phyloP scores from a whole-genome alignment of 2,888 invertebrate species.

The Trissoscelio sp. region DNA sequence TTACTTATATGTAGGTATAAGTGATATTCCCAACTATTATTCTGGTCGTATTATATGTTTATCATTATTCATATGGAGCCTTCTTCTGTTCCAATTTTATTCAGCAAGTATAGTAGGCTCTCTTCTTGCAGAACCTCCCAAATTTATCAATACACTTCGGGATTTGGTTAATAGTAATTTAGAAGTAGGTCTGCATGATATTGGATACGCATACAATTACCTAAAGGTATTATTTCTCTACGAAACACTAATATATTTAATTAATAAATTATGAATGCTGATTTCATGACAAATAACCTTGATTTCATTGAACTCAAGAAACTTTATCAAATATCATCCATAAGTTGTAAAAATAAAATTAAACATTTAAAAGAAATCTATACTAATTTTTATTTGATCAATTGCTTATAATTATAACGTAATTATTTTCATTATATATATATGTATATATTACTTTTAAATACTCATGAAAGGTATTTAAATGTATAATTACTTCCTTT shows the following conservation, averaged over 20 bases:
- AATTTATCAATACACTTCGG: constrained; percentile 77
- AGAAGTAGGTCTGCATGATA: constrained; percentile 78
- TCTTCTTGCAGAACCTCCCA: constrained; percentile 77
- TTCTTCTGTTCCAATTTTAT: constrained; percentile 81
- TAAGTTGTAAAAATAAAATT: too few relatives aligned
- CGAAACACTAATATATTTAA: neutral
- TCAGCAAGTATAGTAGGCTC: constrained; percentile 82
- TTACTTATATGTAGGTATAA: constrained; percentile 81
- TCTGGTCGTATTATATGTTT: constrained; percentile 82
- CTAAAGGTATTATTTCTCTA: constrained; percentile 72
- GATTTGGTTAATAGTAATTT: constrained; percentile 79
- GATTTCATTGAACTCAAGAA: too few relatives aligned
- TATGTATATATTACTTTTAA: too few relatives aligned
- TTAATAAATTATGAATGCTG: too few relatives aligned
- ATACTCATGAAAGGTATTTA: too few relatives aligned
- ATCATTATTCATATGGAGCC: constrained; percentile 77
- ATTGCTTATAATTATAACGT: too few relatives aligned
- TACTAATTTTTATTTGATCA: too few relatives aligned
- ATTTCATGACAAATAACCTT: too few relatives aligned
- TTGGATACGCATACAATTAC: constrained; percentile 77
- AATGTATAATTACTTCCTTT: too few relatives aligned
- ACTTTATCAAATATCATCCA: too few relatives aligned
- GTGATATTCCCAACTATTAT: constrained; percentile 82
- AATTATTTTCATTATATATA: too few relatives aligned
- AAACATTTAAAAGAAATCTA: too few relatives aligned